Evolutionary conservation across 2,888 invertebrate genomes (phyloP), one percentile per base, ranked within the genome.

Genomic region (Caenorhabditis zanzibari): DNA sequence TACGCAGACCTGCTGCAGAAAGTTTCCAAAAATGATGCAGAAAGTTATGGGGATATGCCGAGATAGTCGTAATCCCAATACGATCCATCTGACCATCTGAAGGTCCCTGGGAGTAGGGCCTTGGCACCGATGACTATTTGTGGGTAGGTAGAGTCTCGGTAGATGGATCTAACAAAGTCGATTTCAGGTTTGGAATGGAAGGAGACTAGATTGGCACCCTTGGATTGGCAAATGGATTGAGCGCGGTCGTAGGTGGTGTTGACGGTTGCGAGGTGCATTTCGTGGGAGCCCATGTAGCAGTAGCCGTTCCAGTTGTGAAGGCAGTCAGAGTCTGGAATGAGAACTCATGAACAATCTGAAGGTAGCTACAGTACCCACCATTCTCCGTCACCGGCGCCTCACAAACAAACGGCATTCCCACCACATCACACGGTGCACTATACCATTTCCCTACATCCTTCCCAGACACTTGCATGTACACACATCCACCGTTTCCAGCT

Each of bases 371-470:
- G n/a, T n/a, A 47, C 66, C 19, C 10, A 66, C 66, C 66, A 52
- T 10, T 12, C 22, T 24, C 24, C 16, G 76, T 76, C 3, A 41
- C 12, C n/a, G 76, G 76, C 0, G 52, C 61, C 41, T 76, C 76
- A 28, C 76, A 76, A 44, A 76, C 41, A 16, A 76, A 76, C 14
- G 76, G 61, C 76, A 69, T 61, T 35, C 69, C 76, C 3, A 47
- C 35, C 12, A 76, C 59, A 14, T 68, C 52, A 26, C 76, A 76
- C 19, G 58, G 68, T 6, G 61, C 68, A 61, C 61, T 76, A 28
- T 14, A 52, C 76, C 76, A 76, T 19, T 69, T 49, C 14, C 76
- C 76, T 16, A 49, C 28, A 26, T 12, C 52, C 28, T 49, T 28
- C 47, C 24, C 49, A 24, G 56, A 16, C 0, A 59, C 59, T 19